phyloP scores from a whole-genome alignment of 1,140 invertebrate species.

The Gonioctena quinquepunctata region DNA sequence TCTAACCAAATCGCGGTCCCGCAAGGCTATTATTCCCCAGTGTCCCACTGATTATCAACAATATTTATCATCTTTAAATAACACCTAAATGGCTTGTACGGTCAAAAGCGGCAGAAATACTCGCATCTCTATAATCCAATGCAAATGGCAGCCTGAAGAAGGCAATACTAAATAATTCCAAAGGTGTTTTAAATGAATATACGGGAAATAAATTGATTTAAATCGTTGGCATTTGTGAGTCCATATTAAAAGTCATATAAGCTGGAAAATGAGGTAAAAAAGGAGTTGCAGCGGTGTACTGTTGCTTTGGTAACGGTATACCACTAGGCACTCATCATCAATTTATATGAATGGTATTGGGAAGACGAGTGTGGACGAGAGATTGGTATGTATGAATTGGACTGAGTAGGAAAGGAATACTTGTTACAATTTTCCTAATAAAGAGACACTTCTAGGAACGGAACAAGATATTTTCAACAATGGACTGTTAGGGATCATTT shows the following conservation, averaged over 20 bases:
- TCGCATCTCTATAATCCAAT: conserved; percentile 7
- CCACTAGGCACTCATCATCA: not conserved
- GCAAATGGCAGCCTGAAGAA: not conserved
- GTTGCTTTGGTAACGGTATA: not conserved
- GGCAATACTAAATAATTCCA: not conserved
- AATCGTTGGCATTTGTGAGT: not conserved
- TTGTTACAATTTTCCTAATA: too few relatives aligned
- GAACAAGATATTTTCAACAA: too few relatives aligned
- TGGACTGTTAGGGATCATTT: too few relatives aligned
- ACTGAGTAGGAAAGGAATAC: too few relatives aligned
- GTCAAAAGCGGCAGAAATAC: not conserved
- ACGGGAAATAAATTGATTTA: conserved; percentile 4
- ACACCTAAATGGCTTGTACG: not conserved
- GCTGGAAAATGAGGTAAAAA: not conserved
- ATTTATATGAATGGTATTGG: not conserved
- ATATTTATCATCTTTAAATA: not conserved
- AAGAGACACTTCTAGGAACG: too few relatives aligned
- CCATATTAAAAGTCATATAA: not conserved
- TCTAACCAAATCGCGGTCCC: not conserved
- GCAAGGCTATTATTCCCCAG: not conserved
- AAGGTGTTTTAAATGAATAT: not conserved
- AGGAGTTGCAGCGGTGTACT: not conserved
- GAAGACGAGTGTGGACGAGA: not conserved
- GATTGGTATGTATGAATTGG: too few relatives aligned
- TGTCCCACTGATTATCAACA: not conserved